phyloP scores from a whole-genome alignment of 2,113 vertebrate genomes.

The Sceloporus tristichus region DNA sequence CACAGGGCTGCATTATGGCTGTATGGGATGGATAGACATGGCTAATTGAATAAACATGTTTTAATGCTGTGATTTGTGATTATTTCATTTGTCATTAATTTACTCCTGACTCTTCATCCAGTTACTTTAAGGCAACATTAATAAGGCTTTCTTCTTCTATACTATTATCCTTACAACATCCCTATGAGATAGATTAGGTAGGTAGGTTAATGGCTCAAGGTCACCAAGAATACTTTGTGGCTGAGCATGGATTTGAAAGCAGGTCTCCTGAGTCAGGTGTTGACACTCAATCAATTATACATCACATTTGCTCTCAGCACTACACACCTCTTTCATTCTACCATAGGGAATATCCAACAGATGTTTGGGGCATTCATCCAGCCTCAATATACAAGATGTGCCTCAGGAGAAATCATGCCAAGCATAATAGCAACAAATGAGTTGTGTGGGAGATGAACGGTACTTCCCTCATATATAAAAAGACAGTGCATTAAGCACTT shows the following conservation, averaged over 20 bases:
- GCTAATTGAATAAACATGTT: neutral
- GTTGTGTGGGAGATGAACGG: no score
- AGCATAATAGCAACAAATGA: no score
- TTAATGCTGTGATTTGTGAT: neutral
- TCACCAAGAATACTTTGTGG: neutral
- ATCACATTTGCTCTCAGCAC: neutral
- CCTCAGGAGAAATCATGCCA: no score
- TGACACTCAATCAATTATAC: neutral
- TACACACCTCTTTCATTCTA: neutral
- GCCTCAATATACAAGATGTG: no score
- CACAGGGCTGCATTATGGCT: neutral
- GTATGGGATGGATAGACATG: no score
- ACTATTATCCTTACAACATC: neutral
- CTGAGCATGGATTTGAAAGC: neutral
- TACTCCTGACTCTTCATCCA: neutral
- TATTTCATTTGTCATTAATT: neutral
- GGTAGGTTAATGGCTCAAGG: neutral
- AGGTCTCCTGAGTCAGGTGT: neutral
- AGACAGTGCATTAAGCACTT: no score
- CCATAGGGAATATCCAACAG: neutral
- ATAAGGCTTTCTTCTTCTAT: neutral
- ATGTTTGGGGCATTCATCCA: no score
- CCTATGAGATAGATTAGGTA: neutral
- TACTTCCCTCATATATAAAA: no score
- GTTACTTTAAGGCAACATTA: neutral